Evolutionary conservation across 2,113 vertebrate species (phyloP).

Genomic region (Calypte anna): DNA sequence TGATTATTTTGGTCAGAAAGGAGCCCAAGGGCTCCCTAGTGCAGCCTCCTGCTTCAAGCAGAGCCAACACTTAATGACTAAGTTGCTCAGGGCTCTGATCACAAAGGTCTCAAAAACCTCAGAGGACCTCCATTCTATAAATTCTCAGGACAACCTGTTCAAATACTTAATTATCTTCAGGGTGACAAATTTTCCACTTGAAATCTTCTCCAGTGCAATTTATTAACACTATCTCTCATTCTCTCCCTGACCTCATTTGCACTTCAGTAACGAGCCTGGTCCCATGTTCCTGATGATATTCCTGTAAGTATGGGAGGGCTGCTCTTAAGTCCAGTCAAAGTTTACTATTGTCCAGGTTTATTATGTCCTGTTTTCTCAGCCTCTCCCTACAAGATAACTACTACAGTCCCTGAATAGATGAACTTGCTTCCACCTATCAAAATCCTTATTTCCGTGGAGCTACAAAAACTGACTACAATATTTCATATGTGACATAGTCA

Average conservation of each 20-base stretch:
- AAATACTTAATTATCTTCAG: background rate
- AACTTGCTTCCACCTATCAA: background rate
- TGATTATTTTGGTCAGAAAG: background rate
- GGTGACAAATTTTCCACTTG: background rate
- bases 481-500: background rate
- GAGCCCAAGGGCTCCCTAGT: accelerated
- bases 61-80: background rate
- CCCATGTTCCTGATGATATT: background rate
- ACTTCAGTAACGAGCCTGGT: background rate
- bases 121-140: background rate
- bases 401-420: background rate
- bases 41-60: background rate
- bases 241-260: background rate
- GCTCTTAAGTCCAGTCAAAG: background rate
- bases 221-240: background rate
- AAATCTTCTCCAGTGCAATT: background rate
- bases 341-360: background rate
- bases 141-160: background rate
- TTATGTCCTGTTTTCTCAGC: background rate
- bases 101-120: background rate
- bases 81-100: background rate
- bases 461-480: background rate
- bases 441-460: background rate
- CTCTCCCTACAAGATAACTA: background rate
- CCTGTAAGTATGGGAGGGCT: background rate